Base-by-base conservation (phyloP, 2,797 vertebrate species). In the Spondyliosoma cantharus region DNA sequence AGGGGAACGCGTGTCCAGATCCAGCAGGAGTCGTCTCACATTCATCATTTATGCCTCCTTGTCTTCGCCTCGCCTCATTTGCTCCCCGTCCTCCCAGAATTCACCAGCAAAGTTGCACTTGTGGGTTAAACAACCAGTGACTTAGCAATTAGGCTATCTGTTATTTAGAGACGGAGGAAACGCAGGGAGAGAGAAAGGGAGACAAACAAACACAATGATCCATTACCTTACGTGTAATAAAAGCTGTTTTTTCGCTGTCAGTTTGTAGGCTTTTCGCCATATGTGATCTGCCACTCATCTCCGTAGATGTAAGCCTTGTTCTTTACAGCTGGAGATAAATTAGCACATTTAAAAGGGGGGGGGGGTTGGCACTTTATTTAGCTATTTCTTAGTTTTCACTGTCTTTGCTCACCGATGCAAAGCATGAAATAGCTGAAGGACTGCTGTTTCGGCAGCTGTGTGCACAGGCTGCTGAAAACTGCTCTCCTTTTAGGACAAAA, bases 41-140 rank as follows among this genome's bases (percentile, higher is more conserved):
- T 95, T 95, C 93, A 96, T 95, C 95, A 95, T 95, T 94, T 89
- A 96, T 94, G 80, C 87, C 70, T 91, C 69, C 85, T 80, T 94
- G 93, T 91, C 85, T 94, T 90, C 90, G 93, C 93, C 87, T 92
- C 93, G 93, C 82, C 93, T 93, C 91, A 91, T 77, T 83, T 89
- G 81, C 89, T 89, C 84, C 87, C 89, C 88, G 9, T 87, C 84
- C 91, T 89, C 81, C 74, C 63, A 83, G 68, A 78, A 82, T 72
- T 69, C 73, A 81, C 32, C 54, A 72, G 65, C 19, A 53, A n/a
- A n/a, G 24, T 32, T 32, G 20, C 14, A 52, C 20, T 48, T 15
- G 62, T 43, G 66, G 60, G 50, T 83, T 81, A 69, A 76, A 78
- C 29, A 76, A 84, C 78, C 60, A 71, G 42, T 32, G 64, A 74